Percentiles rank a stretch among this genome's conserved stretches.
phyloP scores from a whole-genome alignment of 2,113 vertebrate species.

The Clupea harengus region DNA sequence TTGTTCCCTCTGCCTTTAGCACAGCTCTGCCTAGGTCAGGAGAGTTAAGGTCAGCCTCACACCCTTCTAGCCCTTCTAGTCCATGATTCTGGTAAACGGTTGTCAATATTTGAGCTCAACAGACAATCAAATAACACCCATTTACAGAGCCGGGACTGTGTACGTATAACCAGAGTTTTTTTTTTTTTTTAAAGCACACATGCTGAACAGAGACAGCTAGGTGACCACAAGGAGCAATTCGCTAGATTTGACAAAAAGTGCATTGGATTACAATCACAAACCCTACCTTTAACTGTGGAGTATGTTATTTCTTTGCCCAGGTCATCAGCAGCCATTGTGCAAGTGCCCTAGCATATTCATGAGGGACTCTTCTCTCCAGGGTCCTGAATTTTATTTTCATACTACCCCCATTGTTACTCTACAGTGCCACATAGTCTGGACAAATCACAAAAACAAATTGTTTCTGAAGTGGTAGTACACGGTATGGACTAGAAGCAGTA shows the following conservation, averaged over 20 bases:
- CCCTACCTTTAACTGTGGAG: too few species aligned
- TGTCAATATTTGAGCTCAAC: too few species aligned
- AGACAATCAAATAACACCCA: too few species aligned
- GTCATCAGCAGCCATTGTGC: background rate
- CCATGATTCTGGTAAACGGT: too few species aligned
- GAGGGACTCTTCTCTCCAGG: slow-evolving; percentile 10
- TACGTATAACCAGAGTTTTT: too few species aligned
- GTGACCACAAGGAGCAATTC: too few species aligned
- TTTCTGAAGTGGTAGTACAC: background rate
- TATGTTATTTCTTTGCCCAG: background rate
- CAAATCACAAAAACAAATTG: slow-evolving; percentile 20
- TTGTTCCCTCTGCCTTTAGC: background rate
- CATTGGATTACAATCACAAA: too few species aligned
- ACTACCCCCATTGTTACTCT: slow-evolving; percentile 27
- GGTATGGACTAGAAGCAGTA: too few species aligned
- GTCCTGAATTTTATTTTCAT: background rate
- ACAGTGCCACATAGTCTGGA: slow-evolving; percentile 36
- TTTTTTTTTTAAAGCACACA: too few species aligned
- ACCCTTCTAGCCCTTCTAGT: background rate
- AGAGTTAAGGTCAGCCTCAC: background rate
- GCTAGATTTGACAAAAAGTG: too few species aligned
- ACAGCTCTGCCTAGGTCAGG: background rate
- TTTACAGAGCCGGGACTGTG: too few species aligned
- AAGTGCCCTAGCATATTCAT: background rate
- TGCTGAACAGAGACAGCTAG: too few species aligned